Base-by-base conservation (phyloP, 2,888 invertebrate species). In the Agonopterix subpropinquella region DNA sequence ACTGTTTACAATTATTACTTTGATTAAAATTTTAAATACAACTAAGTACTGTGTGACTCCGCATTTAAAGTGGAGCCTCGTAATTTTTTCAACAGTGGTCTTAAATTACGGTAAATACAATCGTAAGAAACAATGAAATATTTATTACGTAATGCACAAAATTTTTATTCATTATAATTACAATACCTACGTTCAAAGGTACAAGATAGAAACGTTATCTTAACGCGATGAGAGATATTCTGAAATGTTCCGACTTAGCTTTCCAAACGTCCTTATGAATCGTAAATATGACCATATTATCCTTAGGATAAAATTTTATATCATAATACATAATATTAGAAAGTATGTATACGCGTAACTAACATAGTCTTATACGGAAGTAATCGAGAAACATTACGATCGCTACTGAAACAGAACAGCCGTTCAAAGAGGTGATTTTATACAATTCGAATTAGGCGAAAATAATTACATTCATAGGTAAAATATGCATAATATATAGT, bases 381-480 rank as follows among this genome's bases (percentile, higher is more conserved):
- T 84, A 83, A 84, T 85, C 73, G 80, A 84, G 73, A 87, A 80
- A 80, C 68, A 80, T 28, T 76, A 39, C 39, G 75, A 73, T 71
- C 67, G 77, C 88, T 86, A 88, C 80, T 72, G 75, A 81, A 87
- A 86, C 80, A 70, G 76, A 83, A 83, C 77, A 78, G 80, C 80
- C 70, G 78, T 80, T 73, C 73, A 82, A 81, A 81, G 74, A 80
- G 74, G 82, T 86, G 83, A 84, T 85, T 84, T 87, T 86, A 87
- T 86, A 88, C 87, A 86, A 85, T 86, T 84, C 81, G 85, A 86
- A 86, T 85, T 83, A 88, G 87, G 86, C 86, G 71, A 88, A 86
- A 86, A 83, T 82, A 85, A 88, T 86, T 82, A 85, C 81, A 86
- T 87, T 83, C 73, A 85, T 84, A 86, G 81, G 73, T 88, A 86